phyloP scores from a whole-genome alignment of 1,140 invertebrate species.

The Eumaeus atala region DNA sequence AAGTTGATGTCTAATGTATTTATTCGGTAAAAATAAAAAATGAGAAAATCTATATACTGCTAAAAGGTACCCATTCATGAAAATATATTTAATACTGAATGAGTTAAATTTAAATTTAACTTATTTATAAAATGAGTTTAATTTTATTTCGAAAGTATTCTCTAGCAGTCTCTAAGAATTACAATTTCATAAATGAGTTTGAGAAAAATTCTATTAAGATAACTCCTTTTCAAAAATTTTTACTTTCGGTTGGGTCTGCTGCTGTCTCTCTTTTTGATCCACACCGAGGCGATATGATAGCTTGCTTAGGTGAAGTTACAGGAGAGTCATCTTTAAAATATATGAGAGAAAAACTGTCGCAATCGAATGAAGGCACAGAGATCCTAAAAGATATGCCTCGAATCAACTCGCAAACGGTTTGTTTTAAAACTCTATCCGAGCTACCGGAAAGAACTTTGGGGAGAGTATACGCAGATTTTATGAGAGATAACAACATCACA shows the following conservation, averaged over 20 bases:
- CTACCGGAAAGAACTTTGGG: constrained; percentile 90
- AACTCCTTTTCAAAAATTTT: constrained; percentile 81
- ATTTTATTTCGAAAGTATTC: constrained; percentile 26
- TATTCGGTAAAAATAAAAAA: too few species aligned
- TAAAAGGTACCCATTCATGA: too few species aligned
- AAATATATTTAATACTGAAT: too few species aligned
- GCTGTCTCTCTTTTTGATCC: constrained; percentile 84
- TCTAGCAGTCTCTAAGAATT: constrained; percentile 22
- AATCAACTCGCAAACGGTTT: constrained; percentile 89
- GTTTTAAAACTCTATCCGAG: constrained; percentile 81
- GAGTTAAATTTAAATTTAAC: not conserved
- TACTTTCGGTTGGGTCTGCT: constrained; percentile 88
- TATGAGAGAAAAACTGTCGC: constrained; percentile 81
- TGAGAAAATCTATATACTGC: too few species aligned
- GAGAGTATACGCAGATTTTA: constrained; percentile 87
- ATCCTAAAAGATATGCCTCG: constrained; percentile 88
- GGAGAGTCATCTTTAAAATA: constrained; percentile 81
- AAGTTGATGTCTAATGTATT: too few species aligned
- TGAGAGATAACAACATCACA: constrained; percentile 89
- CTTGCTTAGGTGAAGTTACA: constrained; percentile 92
- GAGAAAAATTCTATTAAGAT: constrained; percentile 81
- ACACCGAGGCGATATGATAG: constrained; percentile 92
- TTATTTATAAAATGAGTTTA: constrained; percentile 21
- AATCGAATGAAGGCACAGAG: constrained; percentile 79
- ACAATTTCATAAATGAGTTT: constrained; percentile 47